phyloP scores from a whole-genome alignment of 2,113 vertebrate species.

The Bagarius yarrelli region DNA sequence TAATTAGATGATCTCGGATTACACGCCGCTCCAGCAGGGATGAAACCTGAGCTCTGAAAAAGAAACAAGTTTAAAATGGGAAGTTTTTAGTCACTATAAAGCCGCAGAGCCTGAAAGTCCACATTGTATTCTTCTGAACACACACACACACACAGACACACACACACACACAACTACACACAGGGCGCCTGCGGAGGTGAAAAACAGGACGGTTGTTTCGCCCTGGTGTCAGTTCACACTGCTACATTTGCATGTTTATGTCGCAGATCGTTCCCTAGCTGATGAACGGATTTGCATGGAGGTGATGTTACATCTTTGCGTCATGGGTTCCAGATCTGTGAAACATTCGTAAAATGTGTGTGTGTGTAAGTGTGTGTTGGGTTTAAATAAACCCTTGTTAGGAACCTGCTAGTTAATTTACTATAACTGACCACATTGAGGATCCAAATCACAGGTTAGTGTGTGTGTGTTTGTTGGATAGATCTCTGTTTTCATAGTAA shows the following conservation, averaged over 20 bases:
- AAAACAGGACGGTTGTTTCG: slow-evolving; percentile 8
- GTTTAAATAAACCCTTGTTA: neutral
- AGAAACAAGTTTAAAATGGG: neutral
- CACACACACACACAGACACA: neutral
- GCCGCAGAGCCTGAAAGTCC: neutral
- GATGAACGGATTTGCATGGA: slow-evolving; percentile 2
- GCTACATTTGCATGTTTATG: neutral
- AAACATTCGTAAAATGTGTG: no score
- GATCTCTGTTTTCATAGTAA: neutral
- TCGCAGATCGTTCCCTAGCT: neutral
- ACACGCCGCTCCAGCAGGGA: neutral
- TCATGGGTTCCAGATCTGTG: no score
- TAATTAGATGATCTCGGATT: neutral
- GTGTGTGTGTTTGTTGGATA: neutral
- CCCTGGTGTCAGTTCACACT: no score
- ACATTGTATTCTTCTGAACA: neutral
- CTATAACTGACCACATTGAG: neutral
- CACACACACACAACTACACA: no score
- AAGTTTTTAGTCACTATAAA: neutral
- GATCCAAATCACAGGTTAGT: neutral
- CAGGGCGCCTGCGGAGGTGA: neutral
- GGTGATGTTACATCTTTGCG: neutral
- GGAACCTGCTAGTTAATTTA: neutral
- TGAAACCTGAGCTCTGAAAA: slow-evolving; percentile 14
- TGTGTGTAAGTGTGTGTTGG: neutral